Evolutionary conservation across 2,113 vertebrate genomes (phyloP).

Genomic region (Acrocephalus kingi): DNA sequence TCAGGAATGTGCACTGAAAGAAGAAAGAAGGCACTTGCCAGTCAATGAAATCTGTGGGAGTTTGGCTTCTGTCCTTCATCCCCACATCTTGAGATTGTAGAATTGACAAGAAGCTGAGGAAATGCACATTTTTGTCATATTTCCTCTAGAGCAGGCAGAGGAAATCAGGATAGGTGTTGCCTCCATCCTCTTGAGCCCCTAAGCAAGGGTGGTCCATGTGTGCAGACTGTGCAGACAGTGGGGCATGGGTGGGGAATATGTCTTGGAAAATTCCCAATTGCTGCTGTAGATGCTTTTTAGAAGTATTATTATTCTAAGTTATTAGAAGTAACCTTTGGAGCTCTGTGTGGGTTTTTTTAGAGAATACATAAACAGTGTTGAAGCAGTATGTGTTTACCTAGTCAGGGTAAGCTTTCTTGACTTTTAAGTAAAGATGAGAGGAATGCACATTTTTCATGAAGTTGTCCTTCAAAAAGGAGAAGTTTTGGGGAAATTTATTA

Average conservation of each 20-base stretch:
- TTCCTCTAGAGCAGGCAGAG: background rate
- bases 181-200: background rate
- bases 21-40: background rate
- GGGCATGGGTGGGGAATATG: background rate
- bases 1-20: background rate
- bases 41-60: background rate
- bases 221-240: background rate
- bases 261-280: background rate
- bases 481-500: background rate
- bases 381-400: background rate
- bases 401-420: background rate
- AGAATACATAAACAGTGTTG: background rate
- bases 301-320: background rate
- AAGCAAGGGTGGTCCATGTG: background rate
- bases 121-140: background rate
- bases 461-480: background rate
- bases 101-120: background rate
- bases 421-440: background rate
- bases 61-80: background rate
- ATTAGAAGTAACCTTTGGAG: background rate
- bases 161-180: accelerated
- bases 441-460: background rate
- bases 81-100: background rate
- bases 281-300: background rate
- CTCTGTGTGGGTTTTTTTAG: background rate